These are phyloP conservation scores for Ptyas mucosa DNA, from an alignment of 2,113 vertebrate genomes.

Conservation along the genomic window DNA sequence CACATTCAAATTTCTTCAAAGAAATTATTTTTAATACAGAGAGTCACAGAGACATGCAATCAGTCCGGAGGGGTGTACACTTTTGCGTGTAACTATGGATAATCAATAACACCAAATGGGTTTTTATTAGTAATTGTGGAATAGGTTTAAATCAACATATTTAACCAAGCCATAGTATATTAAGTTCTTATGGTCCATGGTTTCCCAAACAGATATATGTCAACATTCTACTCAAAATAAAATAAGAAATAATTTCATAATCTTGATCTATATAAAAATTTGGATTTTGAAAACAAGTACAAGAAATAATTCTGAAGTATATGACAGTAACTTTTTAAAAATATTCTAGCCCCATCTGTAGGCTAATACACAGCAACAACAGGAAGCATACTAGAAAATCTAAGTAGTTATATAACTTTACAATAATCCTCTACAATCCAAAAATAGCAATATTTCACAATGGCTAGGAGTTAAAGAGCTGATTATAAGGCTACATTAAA, in stretches of 20 bases:
- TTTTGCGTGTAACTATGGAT: background rate
- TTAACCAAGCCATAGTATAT: background rate
- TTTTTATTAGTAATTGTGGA: background rate
- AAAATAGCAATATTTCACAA: background rate
- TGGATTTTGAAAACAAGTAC: constrained; percentile 5
- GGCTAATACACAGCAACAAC: constrained; percentile 28
- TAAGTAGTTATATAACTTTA: background rate
- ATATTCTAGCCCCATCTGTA: constrained; percentile 34
- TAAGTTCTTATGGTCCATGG: constrained; percentile 14
- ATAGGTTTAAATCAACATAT: background rate
- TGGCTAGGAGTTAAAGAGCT: background rate
- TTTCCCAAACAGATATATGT: background rate
- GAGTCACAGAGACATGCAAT: background rate
- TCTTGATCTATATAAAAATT: background rate
- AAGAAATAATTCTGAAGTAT: constrained; percentile 12
- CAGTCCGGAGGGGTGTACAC: background rate
- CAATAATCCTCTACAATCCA: background rate
- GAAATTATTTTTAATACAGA: background rate
- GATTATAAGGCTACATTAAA: background rate
- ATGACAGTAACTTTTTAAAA: constrained; percentile 5
- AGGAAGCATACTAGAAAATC: constrained; percentile 31
- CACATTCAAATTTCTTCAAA: background rate
- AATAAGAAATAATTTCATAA: constrained; percentile 9
- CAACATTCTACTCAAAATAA: constrained; percentile 3
- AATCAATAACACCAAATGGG: background rate